phyloP scores from a whole-genome alignment of 2,113 vertebrate species.

The Neogobius melanostomus region DNA sequence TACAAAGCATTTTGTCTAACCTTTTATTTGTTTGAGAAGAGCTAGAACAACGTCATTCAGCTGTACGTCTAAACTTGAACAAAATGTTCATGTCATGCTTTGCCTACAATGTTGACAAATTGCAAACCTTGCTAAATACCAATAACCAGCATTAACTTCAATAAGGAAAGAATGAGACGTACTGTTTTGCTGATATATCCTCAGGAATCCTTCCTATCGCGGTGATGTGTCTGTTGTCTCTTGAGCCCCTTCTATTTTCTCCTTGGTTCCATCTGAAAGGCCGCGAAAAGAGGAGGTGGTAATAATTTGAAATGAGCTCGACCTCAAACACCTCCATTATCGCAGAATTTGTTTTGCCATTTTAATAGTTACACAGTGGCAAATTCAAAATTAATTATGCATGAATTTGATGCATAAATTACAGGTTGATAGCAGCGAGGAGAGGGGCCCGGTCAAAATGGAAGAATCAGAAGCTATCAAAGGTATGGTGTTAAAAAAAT shows the following conservation, averaged over 20 bases:
- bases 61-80: too few species aligned
- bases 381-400: slow-evolving; percentile 84
- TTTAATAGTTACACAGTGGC: slow-evolving; percentile 76
- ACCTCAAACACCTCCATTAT: slow-evolving; percentile 73
- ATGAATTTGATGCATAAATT: slow-evolving; percentile 83
- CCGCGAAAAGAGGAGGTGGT: slow-evolving; percentile 10
- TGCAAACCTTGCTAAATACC: too few species aligned
- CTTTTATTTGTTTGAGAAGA: too few species aligned
- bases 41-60: too few species aligned
- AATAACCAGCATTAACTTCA: too few species aligned
- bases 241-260: slow-evolving; percentile 7
- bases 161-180: too few species aligned
- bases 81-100: too few species aligned
- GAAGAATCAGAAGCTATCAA: slow-evolving; percentile 75
- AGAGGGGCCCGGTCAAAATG: slow-evolving; percentile 55
- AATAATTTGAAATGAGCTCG: slow-evolving; percentile 65
- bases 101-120: too few species aligned
- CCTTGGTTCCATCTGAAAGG: slow-evolving; percentile 15
- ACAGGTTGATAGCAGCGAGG: slow-evolving; percentile 41
- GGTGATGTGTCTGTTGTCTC: slow-evolving; percentile 2
- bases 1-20: too few species aligned
- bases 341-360: slow-evolving; percentile 71
- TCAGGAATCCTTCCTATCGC: too few species aligned
- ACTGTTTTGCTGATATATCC: neutral
- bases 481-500: slow-evolving; percentile 63